A percentile compares a stretch with the other conserved stretches of the same genome.
phyloP scores from a whole-genome alignment of 1,140 invertebrate genomes.

The Rhyacophila brunnea region DNA sequence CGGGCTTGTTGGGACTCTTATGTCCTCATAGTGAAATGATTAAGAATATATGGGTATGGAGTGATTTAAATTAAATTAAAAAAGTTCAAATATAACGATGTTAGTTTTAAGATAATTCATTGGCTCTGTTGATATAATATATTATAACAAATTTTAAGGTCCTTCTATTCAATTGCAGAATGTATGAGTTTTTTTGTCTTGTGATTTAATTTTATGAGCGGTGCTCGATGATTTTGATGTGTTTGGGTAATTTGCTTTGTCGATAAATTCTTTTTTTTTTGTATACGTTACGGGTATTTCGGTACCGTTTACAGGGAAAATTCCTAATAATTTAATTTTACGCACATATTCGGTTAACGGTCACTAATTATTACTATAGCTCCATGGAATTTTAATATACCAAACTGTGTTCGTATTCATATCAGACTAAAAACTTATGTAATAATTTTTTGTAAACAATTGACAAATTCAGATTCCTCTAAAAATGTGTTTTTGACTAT shows the following conservation, averaged over 20 bases:
- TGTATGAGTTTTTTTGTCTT: slow-evolving; percentile 11
- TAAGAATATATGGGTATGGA: slow-evolving; percentile 27
- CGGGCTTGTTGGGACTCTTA: slow-evolving; percentile 21
- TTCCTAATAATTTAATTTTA: slow-evolving; percentile 4
- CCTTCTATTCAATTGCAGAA: slow-evolving; percentile 21
- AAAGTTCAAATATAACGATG: slow-evolving; percentile 36
- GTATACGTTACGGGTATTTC: background rate
- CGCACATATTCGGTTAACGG: slow-evolving; percentile 6
- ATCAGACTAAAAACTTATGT: slow-evolving; percentile 28
- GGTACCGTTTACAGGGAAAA: slow-evolving; percentile 1
- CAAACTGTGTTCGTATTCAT: slow-evolving; percentile 37
- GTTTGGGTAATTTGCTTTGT: slow-evolving; percentile 8
- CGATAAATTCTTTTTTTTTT: no score
- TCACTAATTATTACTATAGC: background rate
- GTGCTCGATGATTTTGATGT: slow-evolving; percentile 31
- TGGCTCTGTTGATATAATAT: slow-evolving; percentile 29
- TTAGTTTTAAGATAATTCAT: slow-evolving; percentile 31
- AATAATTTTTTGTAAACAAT: slow-evolving; percentile 11
- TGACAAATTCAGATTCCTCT: slow-evolving; percentile 18
- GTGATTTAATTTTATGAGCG: slow-evolving; percentile 24
- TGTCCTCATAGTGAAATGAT: slow-evolving; percentile 33
- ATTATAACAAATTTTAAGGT: slow-evolving; percentile 29
- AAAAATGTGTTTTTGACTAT: slow-evolving; percentile 14
- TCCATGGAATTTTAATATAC: slow-evolving; percentile 16
- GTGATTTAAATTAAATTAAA: slow-evolving; percentile 33